Conservation (phyloP, 1,140 invertebrate species). For the Lucilia sericata region DNA sequence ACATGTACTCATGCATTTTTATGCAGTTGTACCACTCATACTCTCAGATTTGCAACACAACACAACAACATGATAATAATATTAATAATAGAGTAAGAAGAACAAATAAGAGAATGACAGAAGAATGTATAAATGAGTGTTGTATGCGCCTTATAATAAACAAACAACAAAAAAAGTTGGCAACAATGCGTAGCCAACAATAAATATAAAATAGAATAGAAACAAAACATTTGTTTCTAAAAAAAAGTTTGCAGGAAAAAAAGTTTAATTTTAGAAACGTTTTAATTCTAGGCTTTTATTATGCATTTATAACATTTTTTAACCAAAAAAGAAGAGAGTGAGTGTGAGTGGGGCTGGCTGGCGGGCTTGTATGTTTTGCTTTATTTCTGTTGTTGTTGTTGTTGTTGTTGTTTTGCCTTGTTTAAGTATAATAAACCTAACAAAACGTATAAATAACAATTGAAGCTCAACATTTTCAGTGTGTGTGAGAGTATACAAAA, state of each 20-base stretch:
- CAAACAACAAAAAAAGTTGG: slow-evolving; percentile 24
- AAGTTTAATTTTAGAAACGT: slow-evolving; percentile 39
- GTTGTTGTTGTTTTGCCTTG: too few relatives aligned
- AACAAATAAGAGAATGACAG: not conserved
- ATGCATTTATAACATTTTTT: not conserved
- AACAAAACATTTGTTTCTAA: not conserved
- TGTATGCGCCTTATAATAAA: not conserved
- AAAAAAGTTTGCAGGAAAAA: not conserved
- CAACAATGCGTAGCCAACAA: slow-evolving; percentile 11
- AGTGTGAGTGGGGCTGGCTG: too few relatives aligned
- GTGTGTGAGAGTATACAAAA: not conserved
- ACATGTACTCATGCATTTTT: not conserved
- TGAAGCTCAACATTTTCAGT: not conserved
- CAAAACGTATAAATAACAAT: not conserved
- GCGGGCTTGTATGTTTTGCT: too few relatives aligned
- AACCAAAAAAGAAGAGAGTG: too few relatives aligned
- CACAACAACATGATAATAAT: too few relatives aligned
- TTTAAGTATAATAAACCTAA: slow-evolving; percentile 28
- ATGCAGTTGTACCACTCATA: not conserved
- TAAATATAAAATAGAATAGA: not conserved
- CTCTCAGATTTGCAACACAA: not conserved
- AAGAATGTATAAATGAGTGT: not conserved
- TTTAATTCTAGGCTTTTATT: slow-evolving; percentile 25
- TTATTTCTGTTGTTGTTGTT: too few relatives aligned
- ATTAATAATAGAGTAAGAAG: too few relatives aligned